Conservation (phyloP, 2,888 invertebrate species). For the Eupeodes latifasciatus region DNA sequence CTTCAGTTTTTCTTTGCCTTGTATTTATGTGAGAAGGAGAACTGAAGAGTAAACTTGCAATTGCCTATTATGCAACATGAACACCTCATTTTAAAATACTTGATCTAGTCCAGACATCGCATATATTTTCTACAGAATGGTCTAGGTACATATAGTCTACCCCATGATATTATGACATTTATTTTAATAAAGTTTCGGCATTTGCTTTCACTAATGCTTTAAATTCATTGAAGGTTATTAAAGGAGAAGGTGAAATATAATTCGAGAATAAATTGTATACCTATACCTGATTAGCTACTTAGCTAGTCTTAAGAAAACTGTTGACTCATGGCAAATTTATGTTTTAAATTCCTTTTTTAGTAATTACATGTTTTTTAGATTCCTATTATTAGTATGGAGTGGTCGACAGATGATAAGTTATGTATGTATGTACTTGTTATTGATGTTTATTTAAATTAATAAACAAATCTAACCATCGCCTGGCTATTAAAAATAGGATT, state of each 20-base stretch:
- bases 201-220: background rate
- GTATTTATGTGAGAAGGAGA: background rate
- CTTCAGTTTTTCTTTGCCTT: background rate
- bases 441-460: no score
- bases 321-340: background rate
- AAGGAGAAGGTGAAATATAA: background rate
- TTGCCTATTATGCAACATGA: background rate
- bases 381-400: no score
- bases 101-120: background rate
- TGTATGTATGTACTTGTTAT: no score
- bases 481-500: no score
- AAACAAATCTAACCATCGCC: no score
- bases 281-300: no score
- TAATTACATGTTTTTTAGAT: no score
- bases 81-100: background rate
- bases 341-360: background rate
- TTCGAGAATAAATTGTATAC: no score
- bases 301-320: background rate
- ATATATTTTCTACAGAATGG: background rate
- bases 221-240: background rate
- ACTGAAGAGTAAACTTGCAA: background rate
- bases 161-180: no score
- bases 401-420: no score
- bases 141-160: background rate
- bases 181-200: no score